Percentiles rank a stretch among this genome's conserved stretches.
Evolutionary conservation across 2,888 invertebrate genomes (phyloP).

Genomic region (Drosophila prolongata): DNA sequence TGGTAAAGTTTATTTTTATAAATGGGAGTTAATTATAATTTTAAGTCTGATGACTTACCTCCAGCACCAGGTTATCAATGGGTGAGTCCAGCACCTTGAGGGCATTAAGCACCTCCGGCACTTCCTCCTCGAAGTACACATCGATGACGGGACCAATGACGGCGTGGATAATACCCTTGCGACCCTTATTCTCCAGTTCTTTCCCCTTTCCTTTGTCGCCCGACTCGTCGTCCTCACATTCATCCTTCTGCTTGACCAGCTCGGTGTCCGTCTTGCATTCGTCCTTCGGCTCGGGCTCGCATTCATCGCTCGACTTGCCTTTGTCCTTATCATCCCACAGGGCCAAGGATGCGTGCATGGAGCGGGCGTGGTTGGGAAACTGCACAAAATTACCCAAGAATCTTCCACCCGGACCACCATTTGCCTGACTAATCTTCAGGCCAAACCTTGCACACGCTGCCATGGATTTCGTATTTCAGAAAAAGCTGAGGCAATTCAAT

Average conservation of each 20-base stretch:
- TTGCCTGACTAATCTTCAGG: conserved; percentile 18
- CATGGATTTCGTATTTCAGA: neutral
- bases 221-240: neutral
- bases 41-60: conserved; percentile 58
- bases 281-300: conserved; percentile 25
- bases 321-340: conserved; percentile 25
- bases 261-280: conserved; percentile 1
- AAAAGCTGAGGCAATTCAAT: neutral
- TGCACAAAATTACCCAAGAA: neutral
- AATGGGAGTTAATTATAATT: too few species aligned
- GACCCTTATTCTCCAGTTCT: conserved; percentile 35
- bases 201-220: neutral
- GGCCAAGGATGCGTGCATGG: conserved; percentile 21
- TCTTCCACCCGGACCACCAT: neutral
- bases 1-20: too few species aligned
- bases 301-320: conserved; percentile 24
- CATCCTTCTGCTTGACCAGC: conserved; percentile 10
- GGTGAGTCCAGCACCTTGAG: conserved; percentile 90
- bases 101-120: conserved; percentile 95
- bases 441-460: conserved; percentile 38
- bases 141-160: conserved; percentile 97
- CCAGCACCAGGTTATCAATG: conserved; percentile 85
- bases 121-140: conserved; percentile 93
- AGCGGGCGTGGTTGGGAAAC: conserved; percentile 15
- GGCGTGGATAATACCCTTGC: conserved; percentile 86